Evolutionary conservation across 2,888 invertebrate species (phyloP).

Genomic region (Galerucella calmariensis): DNA sequence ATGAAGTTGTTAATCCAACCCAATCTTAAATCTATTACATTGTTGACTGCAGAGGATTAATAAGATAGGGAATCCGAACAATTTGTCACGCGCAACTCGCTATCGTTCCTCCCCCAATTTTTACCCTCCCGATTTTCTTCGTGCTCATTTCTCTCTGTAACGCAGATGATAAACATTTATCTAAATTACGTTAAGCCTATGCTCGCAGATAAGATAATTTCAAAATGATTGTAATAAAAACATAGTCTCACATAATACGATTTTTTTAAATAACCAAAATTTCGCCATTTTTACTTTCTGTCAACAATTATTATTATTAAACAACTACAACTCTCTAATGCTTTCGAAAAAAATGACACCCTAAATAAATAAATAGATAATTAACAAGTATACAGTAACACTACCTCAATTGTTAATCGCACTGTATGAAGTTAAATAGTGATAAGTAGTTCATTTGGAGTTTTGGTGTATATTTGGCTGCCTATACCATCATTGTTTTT

Average conservation of each 20-base stretch:
- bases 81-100: constrained; percentile 63
- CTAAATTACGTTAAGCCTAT: constrained; percentile 53
- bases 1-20: constrained; percentile 53
- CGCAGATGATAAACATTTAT: constrained; percentile 61
- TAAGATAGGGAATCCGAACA: constrained; percentile 63
- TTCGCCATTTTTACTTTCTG: no score
- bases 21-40: constrained; percentile 64
- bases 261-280: no score
- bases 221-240: not conserved
- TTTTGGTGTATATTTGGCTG: no score
- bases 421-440: no score
- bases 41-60: constrained; percentile 63
- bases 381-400: no score
- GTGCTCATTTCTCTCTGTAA: constrained; percentile 27
- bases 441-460: no score
- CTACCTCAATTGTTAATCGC: no score
- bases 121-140: constrained; percentile 21
- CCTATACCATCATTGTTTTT: no score
- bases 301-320: no score
- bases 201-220: constrained; percentile 6
- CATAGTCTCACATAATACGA: not conserved
- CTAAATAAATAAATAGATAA: no score
- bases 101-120: constrained; percentile 48
- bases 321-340: no score
- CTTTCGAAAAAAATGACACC: no score